Conservation (phyloP, 1,140 invertebrate genomes). For the Phocides pigmalion region DNA sequence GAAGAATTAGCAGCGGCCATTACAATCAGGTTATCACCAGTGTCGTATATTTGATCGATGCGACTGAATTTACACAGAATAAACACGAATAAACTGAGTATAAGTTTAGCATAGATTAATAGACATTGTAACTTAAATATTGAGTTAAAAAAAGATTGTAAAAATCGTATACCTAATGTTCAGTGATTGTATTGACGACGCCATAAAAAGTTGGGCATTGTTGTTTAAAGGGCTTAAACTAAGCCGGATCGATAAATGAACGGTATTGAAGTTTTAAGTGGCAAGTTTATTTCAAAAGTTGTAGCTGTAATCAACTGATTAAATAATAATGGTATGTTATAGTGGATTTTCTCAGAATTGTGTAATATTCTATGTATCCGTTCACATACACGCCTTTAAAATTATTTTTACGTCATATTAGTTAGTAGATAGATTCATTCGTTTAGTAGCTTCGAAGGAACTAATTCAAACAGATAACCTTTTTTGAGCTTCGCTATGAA, state of each 20-base stretch:
- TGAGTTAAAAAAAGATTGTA: not conserved
- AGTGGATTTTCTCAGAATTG: not conserved
- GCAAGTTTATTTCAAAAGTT: constrained; percentile 20
- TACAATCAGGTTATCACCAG: too few relatives aligned
- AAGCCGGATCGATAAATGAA: constrained; percentile 22
- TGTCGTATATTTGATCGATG: too few relatives aligned
- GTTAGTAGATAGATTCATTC: too few relatives aligned
- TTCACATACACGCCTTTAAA: too few relatives aligned
- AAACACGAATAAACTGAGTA: too few relatives aligned
- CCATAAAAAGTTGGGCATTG: not conserved
- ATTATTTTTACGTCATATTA: too few relatives aligned
- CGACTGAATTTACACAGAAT: too few relatives aligned
- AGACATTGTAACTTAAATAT: not conserved
- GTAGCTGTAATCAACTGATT: not conserved
- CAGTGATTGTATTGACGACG: not conserved
- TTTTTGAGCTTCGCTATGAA: not conserved
- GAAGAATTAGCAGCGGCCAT: too few relatives aligned
- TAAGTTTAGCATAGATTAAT: too few relatives aligned
- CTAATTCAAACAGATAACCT: too few relatives aligned
- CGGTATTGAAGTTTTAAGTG: constrained; percentile 12
- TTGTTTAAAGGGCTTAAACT: constrained; percentile 8
- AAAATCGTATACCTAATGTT: not conserved
- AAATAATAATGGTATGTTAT: not conserved
- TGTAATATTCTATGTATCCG: too few relatives aligned
- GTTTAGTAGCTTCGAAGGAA: too few relatives aligned